Conservation (phyloP, 2,113 vertebrate genomes). For the Butorides virescens region DNA sequence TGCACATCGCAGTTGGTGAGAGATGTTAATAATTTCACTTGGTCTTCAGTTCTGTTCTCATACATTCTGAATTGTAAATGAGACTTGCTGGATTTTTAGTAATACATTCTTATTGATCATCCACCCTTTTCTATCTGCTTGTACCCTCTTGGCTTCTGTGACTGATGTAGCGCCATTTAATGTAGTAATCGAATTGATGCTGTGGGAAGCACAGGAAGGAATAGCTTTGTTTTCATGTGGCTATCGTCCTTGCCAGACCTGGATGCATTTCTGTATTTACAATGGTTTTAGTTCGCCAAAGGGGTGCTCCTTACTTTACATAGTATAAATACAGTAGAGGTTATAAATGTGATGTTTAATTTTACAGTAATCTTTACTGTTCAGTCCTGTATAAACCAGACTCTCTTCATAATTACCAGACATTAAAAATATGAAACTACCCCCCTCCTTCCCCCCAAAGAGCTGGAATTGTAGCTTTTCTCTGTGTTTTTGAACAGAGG, state of each 20-base stretch:
- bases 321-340: neutral
- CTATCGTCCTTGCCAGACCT: neutral
- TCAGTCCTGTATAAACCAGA: neutral
- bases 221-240: neutral
- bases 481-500: neutral
- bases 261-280: neutral
- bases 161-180: neutral
- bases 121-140: neutral
- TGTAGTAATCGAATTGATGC: neutral
- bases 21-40: neutral
- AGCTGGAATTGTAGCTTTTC: neutral
- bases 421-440: neutral
- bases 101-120: neutral
- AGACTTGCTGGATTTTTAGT: neutral
- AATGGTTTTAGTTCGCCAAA: neutral
- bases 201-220: neutral
- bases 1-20: neutral
- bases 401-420: neutral
- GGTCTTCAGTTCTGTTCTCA: neutral
- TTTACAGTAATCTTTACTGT: neutral
- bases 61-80: neutral
- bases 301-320: neutral
- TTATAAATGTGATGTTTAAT: neutral
- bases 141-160: neutral
- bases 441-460: accelerated